Percentiles rank a stretch among this genome's conserved stretches.
Conservation (phyloP, 2,888 invertebrate genomes). For the Hydroisotoma schaefferi region DNA sequence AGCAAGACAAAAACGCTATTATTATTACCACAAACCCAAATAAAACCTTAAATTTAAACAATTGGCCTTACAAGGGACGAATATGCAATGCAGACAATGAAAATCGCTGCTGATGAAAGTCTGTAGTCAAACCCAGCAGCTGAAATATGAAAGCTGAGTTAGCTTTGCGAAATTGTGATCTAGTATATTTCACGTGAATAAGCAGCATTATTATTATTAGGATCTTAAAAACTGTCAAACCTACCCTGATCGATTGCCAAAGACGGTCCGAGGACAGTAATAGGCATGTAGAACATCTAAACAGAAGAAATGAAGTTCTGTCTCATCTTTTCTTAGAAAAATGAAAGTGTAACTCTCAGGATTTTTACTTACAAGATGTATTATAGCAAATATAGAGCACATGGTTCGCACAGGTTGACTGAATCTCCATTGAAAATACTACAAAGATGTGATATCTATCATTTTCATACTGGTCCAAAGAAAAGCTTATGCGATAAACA, state of each 20-base stretch:
- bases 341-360: neutral
- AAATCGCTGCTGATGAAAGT: conserved; percentile 36
- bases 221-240: neutral
- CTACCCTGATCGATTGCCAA: conserved; percentile 38
- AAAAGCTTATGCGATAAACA: no score
- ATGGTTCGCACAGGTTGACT: conserved; percentile 24
- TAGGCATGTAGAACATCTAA: conserved; percentile 37
- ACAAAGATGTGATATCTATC: conserved; percentile 6
- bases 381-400: conserved; percentile 27
- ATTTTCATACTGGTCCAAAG: neutral
- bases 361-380: conserved; percentile 31
- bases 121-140: conserved; percentile 37
- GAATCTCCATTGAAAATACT: conserved; percentile 39
- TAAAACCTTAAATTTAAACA: conserved; percentile 3
- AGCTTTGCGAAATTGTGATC: neutral
- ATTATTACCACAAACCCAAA: no score
- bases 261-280: conserved; percentile 32
- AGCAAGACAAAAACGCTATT: no score
- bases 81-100: conserved; percentile 40
- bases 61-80: conserved; percentile 28
- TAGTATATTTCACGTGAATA: neutral
- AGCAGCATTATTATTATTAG: neutral
- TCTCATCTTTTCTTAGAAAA: neutral
- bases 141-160: neutral
- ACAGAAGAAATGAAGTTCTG: neutral